These are phyloP conservation scores for Pionites leucogaster DNA, from an alignment of 2,113 vertebrate species.

Conservation along the genomic window DNA sequence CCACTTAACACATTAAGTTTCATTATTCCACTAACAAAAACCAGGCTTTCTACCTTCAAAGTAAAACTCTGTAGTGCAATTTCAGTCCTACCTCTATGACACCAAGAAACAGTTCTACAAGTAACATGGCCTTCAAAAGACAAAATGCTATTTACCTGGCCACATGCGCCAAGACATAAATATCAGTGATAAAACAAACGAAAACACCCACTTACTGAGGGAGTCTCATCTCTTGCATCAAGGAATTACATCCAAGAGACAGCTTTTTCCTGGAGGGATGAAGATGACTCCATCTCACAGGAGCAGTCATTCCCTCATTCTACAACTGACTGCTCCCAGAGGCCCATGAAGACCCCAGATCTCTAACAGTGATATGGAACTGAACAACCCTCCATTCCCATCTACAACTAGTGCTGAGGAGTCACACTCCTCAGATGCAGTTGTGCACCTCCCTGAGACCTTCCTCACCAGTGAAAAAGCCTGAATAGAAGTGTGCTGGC, in stretches of 20 bases:
- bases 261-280: neutral
- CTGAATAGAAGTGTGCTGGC: neutral
- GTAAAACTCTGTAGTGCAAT: neutral
- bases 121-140: accelerated
- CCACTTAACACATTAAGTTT: neutral
- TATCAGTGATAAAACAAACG: neutral
- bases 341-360: neutral
- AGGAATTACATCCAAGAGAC: neutral
- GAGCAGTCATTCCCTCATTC: neutral
- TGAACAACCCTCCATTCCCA: neutral
- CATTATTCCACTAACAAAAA: neutral
- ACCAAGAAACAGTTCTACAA: neutral
- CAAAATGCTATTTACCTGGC: neutral
- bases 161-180: neutral
- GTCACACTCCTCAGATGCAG: accelerated
- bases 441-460: neutral
- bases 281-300: accelerated
- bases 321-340: neutral
- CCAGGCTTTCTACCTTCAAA: neutral
- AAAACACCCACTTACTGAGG: accelerated
- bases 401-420: neutral
- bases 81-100: neutral
- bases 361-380: accelerated
- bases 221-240: neutral
- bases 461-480: neutral